Evolutionary conservation across 92 coral and sea anemone species (phyloP), one percentile per base, ranked within the genome.

Genomic region (Palythoa heliodiscus): DNA sequence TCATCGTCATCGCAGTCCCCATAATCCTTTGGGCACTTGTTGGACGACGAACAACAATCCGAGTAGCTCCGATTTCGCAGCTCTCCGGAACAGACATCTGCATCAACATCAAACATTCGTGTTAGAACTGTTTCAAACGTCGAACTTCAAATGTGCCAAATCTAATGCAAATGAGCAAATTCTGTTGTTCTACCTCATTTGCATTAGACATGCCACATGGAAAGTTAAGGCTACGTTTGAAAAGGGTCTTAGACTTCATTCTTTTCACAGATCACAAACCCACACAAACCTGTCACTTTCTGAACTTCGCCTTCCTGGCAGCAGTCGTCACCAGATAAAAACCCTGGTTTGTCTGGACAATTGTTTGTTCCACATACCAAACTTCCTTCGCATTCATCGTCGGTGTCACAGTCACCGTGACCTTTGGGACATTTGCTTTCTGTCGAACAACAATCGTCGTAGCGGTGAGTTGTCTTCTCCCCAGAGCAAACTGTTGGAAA

Each of bases 401-500:
- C 63, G 17, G 7, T 7, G 40, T 75, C 79, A 22, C 79, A 75
- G 60, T 75, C 79, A 16, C 79, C 64, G 15, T 75, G 79, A 12
- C 20, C 39, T 22, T 52, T 52, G 3, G 79, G 15, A 12, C 79
- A 75, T 10, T 50, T 50, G 17, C 52, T 11, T 8, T 52, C 40
- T 2, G 12, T 17, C 11, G 61, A 5, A 22, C 64, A 75, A 53
- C 79, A 75, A 17, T 75, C 79, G 35, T 75, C 61, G 40, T 75
- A 75, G 38, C 38, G 79, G 11, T 50, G 79, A 23, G 23, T 11
- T 11, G 79, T 2, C 23, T 25, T 75, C 43, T 52, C 79, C 40
- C 79, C 79, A 20, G 79, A 40, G 57, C 79, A 75, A 22, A 75
- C 79, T 75, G 79, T 48, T 50, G 38, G 73, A 69, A 5, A 29